These are phyloP conservation scores for Drosophila stalkeri DNA, from an alignment of 2,888 invertebrate genomes.

Conservation along the genomic window DNA sequence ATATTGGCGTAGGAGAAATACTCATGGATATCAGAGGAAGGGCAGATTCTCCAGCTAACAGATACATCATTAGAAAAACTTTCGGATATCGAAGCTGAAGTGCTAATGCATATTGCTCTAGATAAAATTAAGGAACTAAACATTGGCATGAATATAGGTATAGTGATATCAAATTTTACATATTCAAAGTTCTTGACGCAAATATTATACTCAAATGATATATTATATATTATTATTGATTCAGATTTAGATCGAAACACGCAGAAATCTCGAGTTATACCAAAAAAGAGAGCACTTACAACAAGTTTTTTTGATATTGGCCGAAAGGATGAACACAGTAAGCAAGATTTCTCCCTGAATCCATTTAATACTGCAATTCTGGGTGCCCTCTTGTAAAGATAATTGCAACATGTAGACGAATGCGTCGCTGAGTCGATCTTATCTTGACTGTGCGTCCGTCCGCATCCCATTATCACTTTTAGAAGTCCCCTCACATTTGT, in stretches of 20 bases:
- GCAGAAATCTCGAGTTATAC: slow-evolving; percentile 91
- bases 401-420: neutral
- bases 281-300: slow-evolving; percentile 95
- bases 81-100: slow-evolving; percentile 90
- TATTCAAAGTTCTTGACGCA: neutral
- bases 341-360: slow-evolving; percentile 9
- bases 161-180: neutral
- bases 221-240: neutral
- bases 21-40: slow-evolving; percentile 90
- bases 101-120: slow-evolving; percentile 94
- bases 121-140: slow-evolving; percentile 94
- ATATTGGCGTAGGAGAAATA: slow-evolving; percentile 88
- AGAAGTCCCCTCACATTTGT: too few relatives aligned
- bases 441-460: too few relatives aligned
- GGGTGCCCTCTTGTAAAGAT: neutral
- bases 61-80: slow-evolving; percentile 89
- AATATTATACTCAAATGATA: neutral
- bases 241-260: slow-evolving; percentile 81
- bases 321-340: slow-evolving; percentile 88
- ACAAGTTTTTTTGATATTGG: slow-evolving; percentile 94
- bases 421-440: neutral
- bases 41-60: slow-evolving; percentile 88
- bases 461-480: too few relatives aligned
- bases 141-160: slow-evolving; percentile 90
- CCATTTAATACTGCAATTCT: neutral